Evolutionary conservation across 1,140 invertebrate species (phyloP), one percentile per base, ranked within the genome.

Genomic region (Plectrocnemia conspersa): DNA sequence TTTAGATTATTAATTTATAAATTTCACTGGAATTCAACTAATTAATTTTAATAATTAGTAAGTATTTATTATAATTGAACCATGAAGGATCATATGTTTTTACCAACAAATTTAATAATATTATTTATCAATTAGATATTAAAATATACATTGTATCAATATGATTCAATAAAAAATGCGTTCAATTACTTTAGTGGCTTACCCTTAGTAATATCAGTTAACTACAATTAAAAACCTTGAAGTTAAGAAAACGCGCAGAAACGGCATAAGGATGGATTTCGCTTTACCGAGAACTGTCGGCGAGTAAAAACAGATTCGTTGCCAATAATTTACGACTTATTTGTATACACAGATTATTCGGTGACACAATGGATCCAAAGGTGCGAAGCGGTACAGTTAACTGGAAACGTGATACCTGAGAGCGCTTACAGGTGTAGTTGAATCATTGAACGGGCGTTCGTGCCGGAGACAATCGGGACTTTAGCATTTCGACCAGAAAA

Each of bases 251-350:
- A 38, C 35, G 27, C 27, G 35, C 11, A 38, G 10, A 5, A 16
- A 38, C 5, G 35, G 5, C 35, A 10, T 10, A 38, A 5, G 35
- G 35, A 29, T 6, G 27, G 27, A 7, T 29, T 29, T 7, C n/a
- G 27, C 27, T 15, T 38, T 38, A 38, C 35, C 10, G 6, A 16
- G 35, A 38, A 38, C 13, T 38, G 35, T 38, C 35, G 35, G 35
- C 5, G 27, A 7, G 27, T 7, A 29, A 6, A 29, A 38, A 38
- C 15, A 38, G 6, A 38, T 15, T 5, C 5, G 35, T 15, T 6
- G 18, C 11, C 35, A 38, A 16, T 9, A 38, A 38, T 38, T 38
- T 38, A 38, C 35, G 18, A 38, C 35, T n/a, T n/a, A n/a, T n/a
- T n/a, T n/a, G n/a, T n/a, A n/a, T n/a, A n/a, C 13, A 38, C 35